Evolutionary conservation across 2,113 vertebrate genomes (phyloP).

Genomic region (Eidolon helvum): DNA sequence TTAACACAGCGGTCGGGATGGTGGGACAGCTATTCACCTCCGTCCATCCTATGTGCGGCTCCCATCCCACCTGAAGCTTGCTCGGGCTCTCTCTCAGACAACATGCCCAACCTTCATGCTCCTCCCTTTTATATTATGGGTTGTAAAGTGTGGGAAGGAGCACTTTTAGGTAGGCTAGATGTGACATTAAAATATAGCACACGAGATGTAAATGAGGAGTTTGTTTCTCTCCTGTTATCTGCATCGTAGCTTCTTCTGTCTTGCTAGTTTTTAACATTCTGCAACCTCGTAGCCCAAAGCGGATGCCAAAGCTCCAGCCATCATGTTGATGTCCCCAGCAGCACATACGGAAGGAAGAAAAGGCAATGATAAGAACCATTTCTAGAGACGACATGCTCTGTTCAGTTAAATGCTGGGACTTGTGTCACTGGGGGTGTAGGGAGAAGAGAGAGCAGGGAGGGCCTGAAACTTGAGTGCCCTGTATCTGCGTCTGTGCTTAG

Average conservation of each 20-base stretch:
- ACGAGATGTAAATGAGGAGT: background rate
- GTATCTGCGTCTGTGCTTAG: background rate
- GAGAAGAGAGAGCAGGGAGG: background rate
- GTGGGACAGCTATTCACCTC: background rate
- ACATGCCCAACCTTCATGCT: rapidly evolving
- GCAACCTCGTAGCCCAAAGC: background rate
- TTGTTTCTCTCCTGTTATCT: background rate
- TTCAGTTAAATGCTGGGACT: background rate
- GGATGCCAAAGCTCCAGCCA: background rate
- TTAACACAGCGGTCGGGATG: rapidly evolving
- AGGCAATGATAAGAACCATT: background rate
- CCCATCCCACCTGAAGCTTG: too few species aligned
- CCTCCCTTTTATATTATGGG: rapidly evolving
- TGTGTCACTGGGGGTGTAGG: background rate
- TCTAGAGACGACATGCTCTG: background rate
- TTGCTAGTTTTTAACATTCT: rapidly evolving
- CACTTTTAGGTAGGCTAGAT: background rate
- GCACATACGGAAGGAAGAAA: background rate
- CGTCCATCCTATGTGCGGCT: too few species aligned
- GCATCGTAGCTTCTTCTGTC: background rate
- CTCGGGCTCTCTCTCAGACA: background rate
- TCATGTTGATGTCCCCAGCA: background rate
- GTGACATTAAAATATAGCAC: background rate
- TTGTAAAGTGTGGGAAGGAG: background rate
- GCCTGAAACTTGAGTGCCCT: too few species aligned